Conservation (phyloP, 2,113 vertebrate species). For the Lathamus discolor region DNA sequence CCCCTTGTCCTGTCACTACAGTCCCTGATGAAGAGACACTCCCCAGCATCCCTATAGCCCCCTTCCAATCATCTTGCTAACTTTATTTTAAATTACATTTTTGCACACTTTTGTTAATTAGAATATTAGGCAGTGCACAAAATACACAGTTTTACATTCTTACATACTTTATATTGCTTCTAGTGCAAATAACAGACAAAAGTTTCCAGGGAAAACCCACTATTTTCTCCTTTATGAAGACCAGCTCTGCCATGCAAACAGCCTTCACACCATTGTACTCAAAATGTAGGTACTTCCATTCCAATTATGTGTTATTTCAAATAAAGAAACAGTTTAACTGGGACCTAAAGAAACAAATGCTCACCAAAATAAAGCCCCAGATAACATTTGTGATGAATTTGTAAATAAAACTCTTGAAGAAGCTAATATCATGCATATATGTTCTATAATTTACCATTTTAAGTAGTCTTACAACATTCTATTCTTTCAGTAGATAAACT, state of each 20-base stretch:
- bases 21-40: too few species aligned
- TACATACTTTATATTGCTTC: not conserved
- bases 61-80: not conserved
- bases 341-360: not conserved
- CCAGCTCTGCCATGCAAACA: not conserved
- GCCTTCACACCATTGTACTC: not conserved
- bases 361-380: not conserved
- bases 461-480: not conserved
- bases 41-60: too few species aligned
- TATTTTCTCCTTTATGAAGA: not conserved
- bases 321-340: not conserved
- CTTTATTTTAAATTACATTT: not conserved
- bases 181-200: not conserved
- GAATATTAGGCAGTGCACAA: not conserved
- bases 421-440: not conserved
- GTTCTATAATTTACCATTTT: not conserved
- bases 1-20: too few species aligned
- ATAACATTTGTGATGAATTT: not conserved
- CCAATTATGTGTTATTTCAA: not conserved
- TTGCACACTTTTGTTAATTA: not conserved
- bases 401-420: not conserved
- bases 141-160: not conserved
- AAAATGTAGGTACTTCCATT: not conserved
- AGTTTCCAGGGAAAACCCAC: not conserved
- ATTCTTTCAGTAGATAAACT: not conserved